phyloP scores from a whole-genome alignment of 2,797 vertebrate species.

The Eulemur rubriventer region DNA sequence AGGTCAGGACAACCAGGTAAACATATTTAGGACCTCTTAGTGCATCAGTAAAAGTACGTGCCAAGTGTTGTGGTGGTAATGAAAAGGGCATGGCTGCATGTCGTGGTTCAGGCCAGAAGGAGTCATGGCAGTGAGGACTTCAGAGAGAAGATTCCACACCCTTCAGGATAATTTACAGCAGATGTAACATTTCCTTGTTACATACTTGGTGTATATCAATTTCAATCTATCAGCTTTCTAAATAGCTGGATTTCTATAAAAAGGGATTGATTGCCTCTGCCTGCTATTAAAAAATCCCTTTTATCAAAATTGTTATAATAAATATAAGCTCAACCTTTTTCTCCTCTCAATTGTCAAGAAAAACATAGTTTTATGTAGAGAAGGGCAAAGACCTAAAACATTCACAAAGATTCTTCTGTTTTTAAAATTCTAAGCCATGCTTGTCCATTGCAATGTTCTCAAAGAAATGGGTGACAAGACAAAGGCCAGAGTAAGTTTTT shows the following conservation, averaged over 20 bases:
- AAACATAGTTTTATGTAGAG: neutral
- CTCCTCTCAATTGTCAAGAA: neutral
- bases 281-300: neutral
- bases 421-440: neutral
- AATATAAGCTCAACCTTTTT: neutral
- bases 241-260: neutral
- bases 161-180: neutral
- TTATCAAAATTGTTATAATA: neutral
- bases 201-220: neutral
- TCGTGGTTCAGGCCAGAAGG: neutral
- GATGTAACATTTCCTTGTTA: neutral
- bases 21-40: neutral
- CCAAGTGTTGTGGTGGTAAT: too few relatives aligned
- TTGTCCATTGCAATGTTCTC: neutral
- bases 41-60: neutral
- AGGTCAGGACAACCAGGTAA: neutral
- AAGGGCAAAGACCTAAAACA: neutral
- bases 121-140: neutral
- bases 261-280: neutral
- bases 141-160: neutral
- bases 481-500: neutral
- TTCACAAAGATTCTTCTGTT: neutral
- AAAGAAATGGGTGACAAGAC: neutral
- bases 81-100: accelerated
- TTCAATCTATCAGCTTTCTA: neutral